Evolutionary conservation across 1,140 invertebrate genomes (phyloP), one percentile per base, ranked within the genome.

Genomic region (Cyrtorhinus lividipennis): DNA sequence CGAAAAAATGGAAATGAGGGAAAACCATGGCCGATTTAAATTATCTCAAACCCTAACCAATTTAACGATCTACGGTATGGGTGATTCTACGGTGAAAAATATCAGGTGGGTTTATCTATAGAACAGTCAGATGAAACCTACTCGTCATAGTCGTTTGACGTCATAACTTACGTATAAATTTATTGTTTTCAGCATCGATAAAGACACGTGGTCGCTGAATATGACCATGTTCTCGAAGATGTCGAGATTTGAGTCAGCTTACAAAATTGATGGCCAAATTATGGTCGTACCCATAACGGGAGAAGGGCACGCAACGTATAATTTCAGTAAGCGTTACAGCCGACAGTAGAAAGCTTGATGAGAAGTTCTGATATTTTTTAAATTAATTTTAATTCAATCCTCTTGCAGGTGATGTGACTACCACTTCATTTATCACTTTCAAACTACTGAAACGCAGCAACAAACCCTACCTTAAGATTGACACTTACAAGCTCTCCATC

Each of bases 261-360:
- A 69, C 48, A 62, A 64, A 2, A 64, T 69, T 23, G 59, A 65
- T 2, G 68, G 68, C 5, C 62, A 62, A 56, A 60, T 69, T 23
- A 46, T 69, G 45, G 48, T 64, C 0, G 13, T 69, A 24, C 64
- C 67, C 10, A 61, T 69, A 24, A 65, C 30, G 24, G 68, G 68
- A 18, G 64, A 64, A 18, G 68, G 68, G 22, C 27, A 66, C n/a
- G 45, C 56, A 18, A 20, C 24, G 8, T 56, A 65, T 5, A 64
- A 63, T 24, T 68, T 68, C 61, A 62, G 68, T 69, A 59, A 68
- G 68, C 64, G n/a, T n/a, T n/a, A n/a, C n/a, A n/a, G n/a, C n/a
- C n/a, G n/a, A n/a, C n/a, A n/a, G n/a, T n/a, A n/a, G n/a, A n/a
- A n/a, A n/a, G n/a, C n/a, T n/a, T n/a, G n/a, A n/a, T n/a, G n/a